Conservation (phyloP, 2,113 vertebrate genomes). For the Setophaga coronata region DNA sequence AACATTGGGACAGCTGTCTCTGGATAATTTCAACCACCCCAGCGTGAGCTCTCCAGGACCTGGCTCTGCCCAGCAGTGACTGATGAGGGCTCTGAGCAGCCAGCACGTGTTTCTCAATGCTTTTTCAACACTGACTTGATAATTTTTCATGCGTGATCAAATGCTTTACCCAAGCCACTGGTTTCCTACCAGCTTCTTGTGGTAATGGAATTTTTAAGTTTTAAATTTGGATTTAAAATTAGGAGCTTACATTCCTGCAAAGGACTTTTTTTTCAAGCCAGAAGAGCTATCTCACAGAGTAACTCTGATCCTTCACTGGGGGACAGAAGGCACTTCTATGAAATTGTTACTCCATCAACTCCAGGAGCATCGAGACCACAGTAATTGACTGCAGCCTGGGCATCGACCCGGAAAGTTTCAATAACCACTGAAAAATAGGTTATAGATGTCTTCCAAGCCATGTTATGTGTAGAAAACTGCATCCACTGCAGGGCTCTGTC, state of each 20-base stretch:
- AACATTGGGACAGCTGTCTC: background rate
- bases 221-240: background rate
- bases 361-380: background rate
- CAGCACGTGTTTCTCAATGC: rapidly evolving
- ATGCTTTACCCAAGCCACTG: background rate
- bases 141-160: rapidly evolving
- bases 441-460: background rate
- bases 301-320: background rate
- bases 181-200: background rate
- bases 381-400: background rate
- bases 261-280: background rate
- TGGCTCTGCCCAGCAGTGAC: background rate
- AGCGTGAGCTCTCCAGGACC: background rate
- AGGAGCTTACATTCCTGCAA: background rate
- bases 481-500: background rate
- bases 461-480: background rate
- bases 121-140: background rate
- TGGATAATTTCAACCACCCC: background rate
- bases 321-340: background rate
- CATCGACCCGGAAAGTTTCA: background rate
- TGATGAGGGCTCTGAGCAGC: background rate
- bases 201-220: background rate
- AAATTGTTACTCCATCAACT: background rate
- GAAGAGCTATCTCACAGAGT: background rate
- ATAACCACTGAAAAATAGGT: background rate